Evolutionary conservation across 2,797 vertebrate genomes (phyloP), one percentile per base, ranked within the genome.

Genomic region (Carcharodon carcharias): DNA sequence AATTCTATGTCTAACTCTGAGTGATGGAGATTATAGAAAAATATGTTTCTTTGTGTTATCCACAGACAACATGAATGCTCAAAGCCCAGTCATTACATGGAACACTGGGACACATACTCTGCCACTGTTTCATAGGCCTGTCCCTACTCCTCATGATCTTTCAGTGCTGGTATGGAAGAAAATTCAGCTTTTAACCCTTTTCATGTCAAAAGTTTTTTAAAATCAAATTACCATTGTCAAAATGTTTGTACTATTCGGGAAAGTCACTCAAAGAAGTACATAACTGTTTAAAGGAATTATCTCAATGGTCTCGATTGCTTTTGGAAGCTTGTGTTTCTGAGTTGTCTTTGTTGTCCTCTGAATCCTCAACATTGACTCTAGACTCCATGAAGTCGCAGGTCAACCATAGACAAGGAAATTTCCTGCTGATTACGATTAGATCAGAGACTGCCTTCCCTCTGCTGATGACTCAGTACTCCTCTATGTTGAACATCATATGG

Each of bases 71-170:
- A 45, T 45, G 61, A 92, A 67, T n/a, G n/a, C 91, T 67, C 91
- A 67, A 45, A 67, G 63, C 8, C n/a, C 2, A 3, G 11, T 96
- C 12, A 71, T n/a, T 50, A 77, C 63, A 1, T 97, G 97, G 97
- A 97, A 97, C 96, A 96, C 96, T 1, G 97, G 97, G 69, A 96
- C 96, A 50, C 97, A 97, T 28, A 96, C 96, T 0, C 96, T 97
- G 40, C 50, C 96, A 50, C 95, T 97, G 23, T 97, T 97, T 82
- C 96, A 97, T 93, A 82, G 85, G 12, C 97, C 97, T 63, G 97
- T 97, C 5, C 97, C 97, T 50, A 61, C 96, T 21, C 80, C 96
- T 31, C 77, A 54, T 23, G 45, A 88, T 80, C 96, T 97, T n/a
- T 82, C 82, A 54, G 91, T 87, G 50, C n/a, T 96, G 89, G 97